Evolutionary conservation across 2,888 invertebrate genomes (phyloP), one percentile per base, ranked within the genome.

Genomic region (Chironomus tentans): DNA sequence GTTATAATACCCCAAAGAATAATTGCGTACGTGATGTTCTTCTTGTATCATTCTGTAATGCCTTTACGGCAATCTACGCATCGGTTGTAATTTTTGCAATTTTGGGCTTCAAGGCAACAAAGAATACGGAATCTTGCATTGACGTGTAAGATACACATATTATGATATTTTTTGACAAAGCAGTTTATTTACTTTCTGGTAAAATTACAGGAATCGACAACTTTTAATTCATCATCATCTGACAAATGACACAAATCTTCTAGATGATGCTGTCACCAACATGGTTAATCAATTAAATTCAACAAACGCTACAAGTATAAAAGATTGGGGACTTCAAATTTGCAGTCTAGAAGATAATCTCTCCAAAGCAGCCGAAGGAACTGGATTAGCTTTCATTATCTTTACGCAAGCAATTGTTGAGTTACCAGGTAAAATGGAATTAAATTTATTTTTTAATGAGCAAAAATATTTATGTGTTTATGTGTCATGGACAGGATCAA

Each of bases 391-490:
- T 0, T 97, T 97, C 84, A 96, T 97, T 78, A 95, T 97, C n/a
- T 97, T 97, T 85, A 97, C 97, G 0, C 95, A 97, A 83, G 97
- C 97, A 5, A 97, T 97, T 81, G 92, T 96, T 46, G 94, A 96
- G 84, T 87, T 97, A 79, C 96, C 97, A 0, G 93, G 93, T 65
- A 56, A n/a, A n/a, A 7, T 56, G 10, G 10, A 38, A 38, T 38
- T 38, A 10, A 10, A 38, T n/a, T n/a, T n/a, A 38, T 38, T 38
- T 38, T 10, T 38, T 38, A 2, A 7, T 10, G 1, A 2, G 10
- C 4, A 38, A 38, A 38, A 38, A 1, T 10, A 38, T 38, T 38
- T 10, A 38, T 2, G 38, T 38, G 38, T 28, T 28, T 2, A 0
- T 2, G 2, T 28, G 28, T 50, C 7, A 15, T 56, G 7, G 3